Evolutionary conservation across 1,140 invertebrate species (phyloP).

Genomic region (Whitmania pigra): DNA sequence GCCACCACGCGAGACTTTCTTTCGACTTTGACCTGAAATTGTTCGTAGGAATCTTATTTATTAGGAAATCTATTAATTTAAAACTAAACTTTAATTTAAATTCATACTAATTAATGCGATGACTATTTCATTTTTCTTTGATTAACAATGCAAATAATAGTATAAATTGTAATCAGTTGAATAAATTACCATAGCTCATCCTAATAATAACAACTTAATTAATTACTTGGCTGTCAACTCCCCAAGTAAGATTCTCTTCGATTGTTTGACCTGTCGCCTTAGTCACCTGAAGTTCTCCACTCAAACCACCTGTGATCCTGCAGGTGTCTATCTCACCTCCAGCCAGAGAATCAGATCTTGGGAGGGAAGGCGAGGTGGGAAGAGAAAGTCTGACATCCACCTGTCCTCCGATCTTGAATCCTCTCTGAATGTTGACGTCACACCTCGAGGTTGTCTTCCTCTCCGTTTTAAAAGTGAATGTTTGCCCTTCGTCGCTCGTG

Average conservation of each 20-base stretch:
- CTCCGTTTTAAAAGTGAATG: conserved; percentile 40
- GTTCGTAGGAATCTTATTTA: neutral
- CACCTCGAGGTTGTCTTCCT: conserved; percentile 34
- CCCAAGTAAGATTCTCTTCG: conserved; percentile 35
- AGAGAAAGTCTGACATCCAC: conserved; percentile 37
- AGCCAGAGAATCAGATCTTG: conserved; percentile 29
- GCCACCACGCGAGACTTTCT: neutral
- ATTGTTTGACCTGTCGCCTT: conserved; percentile 35
- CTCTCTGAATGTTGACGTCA: conserved; percentile 10
- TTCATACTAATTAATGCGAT: no score
- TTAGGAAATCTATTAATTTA: no score
- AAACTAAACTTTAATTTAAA: no score
- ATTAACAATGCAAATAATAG: no score
- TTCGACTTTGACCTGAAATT: conserved; percentile 1
- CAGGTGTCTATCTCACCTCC: conserved; percentile 9
- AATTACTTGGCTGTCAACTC: conserved; percentile 32
- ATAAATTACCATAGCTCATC: no score
- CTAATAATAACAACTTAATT: no score
- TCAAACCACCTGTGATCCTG: conserved; percentile 37
- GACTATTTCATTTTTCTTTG: no score
- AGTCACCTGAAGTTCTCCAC: conserved; percentile 29
- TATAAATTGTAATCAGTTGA: no score
- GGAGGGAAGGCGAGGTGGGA: conserved; percentile 28
- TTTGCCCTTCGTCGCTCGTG: conserved; percentile 33
- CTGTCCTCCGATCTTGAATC: conserved; percentile 30